Evolutionary conservation across 2,888 invertebrate genomes (phyloP).

Genomic region (Liodrosophila aerea): DNA sequence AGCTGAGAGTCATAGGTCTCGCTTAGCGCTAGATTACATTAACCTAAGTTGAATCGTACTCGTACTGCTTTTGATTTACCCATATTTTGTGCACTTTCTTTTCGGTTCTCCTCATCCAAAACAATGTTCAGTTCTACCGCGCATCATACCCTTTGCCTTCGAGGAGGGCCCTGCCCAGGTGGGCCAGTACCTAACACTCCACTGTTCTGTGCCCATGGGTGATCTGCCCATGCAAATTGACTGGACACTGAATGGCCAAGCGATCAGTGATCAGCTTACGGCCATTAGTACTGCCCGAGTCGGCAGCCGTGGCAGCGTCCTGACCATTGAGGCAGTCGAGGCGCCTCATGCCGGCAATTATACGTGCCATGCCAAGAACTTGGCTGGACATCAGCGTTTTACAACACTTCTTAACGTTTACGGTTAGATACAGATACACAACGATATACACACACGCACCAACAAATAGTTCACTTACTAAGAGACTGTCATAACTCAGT

Average conservation of each 20-base stretch:
- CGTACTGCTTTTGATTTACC: slow-evolving; percentile 25
- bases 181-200: slow-evolving; percentile 87
- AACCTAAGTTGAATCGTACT: slow-evolving; percentile 25
- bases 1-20: slow-evolving; percentile 88
- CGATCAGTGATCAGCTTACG: slow-evolving; percentile 84
- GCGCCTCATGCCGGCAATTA: slow-evolving; percentile 89
- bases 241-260: slow-evolving; percentile 87
- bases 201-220: slow-evolving; percentile 89
- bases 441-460: background rate
- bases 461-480: too few species aligned
- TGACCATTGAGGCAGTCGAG: slow-evolving; percentile 86
- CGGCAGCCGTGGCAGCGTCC: slow-evolving; percentile 84
- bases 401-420: slow-evolving; percentile 88
- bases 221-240: slow-evolving; percentile 90
- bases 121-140: slow-evolving; percentile 87
- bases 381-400: slow-evolving; percentile 87
- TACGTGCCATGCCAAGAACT: slow-evolving; percentile 89
- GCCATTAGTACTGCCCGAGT: slow-evolving; percentile 84
- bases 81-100: slow-evolving; percentile 24
- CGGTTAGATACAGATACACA: slow-evolving; percentile 83
- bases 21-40: slow-evolving; percentile 9
- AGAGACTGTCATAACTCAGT: too few species aligned
- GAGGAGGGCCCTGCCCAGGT: slow-evolving; percentile 89
- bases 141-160: slow-evolving; percentile 91
- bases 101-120: slow-evolving; percentile 11